These are phyloP conservation scores for Pseudomugil gertrudae DNA, from an alignment of 2,797 vertebrate genomes.

Conservation along the genomic window DNA sequence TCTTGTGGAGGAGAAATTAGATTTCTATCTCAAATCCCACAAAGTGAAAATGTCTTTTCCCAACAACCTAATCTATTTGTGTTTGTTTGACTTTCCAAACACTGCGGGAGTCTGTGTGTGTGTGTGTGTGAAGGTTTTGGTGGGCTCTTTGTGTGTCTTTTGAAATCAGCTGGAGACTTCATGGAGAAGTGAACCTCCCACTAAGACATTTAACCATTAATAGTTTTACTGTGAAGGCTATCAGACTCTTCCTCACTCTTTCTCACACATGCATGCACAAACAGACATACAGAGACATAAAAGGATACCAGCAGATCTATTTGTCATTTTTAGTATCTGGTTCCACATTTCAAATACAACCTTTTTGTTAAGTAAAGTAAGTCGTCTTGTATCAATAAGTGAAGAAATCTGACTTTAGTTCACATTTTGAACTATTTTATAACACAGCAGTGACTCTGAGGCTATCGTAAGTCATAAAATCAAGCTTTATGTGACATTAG, in stretches of 20 bases:
- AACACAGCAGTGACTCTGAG: background rate
- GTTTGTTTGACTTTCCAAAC: constrained; percentile 35
- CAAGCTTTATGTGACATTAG: background rate
- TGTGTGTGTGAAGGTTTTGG: constrained; percentile 15
- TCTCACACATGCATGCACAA: background rate
- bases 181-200: constrained; percentile 62
- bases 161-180: constrained; percentile 76
- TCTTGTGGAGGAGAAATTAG: constrained; percentile 40
- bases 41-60: constrained; percentile 42
- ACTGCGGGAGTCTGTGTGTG: background rate
- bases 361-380: constrained; percentile 5
- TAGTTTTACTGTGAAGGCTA: constrained; percentile 86
- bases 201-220: constrained; percentile 74
- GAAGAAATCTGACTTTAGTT: background rate
- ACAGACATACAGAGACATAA: background rate
- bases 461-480: background rate
- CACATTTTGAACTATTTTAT: background rate
- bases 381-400: background rate
- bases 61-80: constrained; percentile 12
- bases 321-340: constrained; percentile 27
- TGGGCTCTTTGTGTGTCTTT: constrained; percentile 47
- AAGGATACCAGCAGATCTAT: constrained; percentile 8
- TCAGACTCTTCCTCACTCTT: constrained; percentile 57
- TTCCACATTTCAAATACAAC: constrained; percentile 12
- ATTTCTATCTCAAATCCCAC: constrained; percentile 15